Evolutionary conservation across 2,797 vertebrate genomes (phyloP), one percentile per base, ranked within the genome.

Genomic region (Gymnocypris eckloni): DNA sequence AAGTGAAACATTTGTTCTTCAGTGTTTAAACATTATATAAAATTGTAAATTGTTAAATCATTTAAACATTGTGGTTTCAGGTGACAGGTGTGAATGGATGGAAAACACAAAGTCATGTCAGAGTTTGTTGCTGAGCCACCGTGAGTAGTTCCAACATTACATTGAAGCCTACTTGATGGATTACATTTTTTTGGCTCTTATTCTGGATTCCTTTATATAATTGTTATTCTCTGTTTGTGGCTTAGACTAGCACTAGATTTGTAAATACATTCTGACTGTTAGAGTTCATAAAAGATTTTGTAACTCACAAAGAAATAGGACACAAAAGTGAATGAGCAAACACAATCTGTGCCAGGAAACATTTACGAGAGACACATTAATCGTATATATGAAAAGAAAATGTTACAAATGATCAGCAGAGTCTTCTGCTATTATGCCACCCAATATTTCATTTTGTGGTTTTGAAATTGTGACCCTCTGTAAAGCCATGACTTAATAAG

Each of bases 361-460:
- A 13, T 83, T 75, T 48, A 83, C 4, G 4, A 22, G 28, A 45
- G 22, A 33, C 4, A 16, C 22, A 61, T 78, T 43, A 43, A 78
- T 61, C 22, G 0, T 76, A 37, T 76, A n/a, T 41, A 16, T 72
- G n/a, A 82, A 82, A 82, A 73, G 52, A 82, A 73, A 48, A 61
- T 61, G 39, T 78, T 22, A 25, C 54, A 61, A 77, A 77, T 61
- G 6, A 73, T 73, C 18, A 45, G 16, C 54, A 6, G n/a, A 37
- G 41, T 56, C 1, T 43, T 43, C 2, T 56, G 15, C 56, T 37
- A 22, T 75, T 37, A 25, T 64, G 20, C 70, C 43, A 73, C 2
- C 37, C 37, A 61, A n/a, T 61, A 25, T 73, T 50, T 83, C 13
- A 64, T 59, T 33, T 9, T 75, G 18, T 61, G 39, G 25, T 75